phyloP scores from a whole-genome alignment of 1,140 invertebrate species.

The Diploscapter pachys region DNA sequence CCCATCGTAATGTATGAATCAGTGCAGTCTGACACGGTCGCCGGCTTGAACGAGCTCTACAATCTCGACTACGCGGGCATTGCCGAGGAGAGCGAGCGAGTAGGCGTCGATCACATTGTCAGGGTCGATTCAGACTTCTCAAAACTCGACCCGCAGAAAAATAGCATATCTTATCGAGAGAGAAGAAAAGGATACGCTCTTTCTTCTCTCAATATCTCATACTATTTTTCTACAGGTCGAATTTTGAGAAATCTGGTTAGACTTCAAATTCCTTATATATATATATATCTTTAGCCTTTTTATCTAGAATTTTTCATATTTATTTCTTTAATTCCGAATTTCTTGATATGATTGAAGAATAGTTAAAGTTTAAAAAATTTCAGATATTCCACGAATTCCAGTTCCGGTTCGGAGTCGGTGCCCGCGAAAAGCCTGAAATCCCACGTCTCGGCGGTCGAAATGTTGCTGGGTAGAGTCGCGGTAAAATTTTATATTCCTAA shows the following conservation, averaged over 20 bases:
- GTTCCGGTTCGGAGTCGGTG: not conserved
- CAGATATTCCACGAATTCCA: slow-evolving; percentile 3
- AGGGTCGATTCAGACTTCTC: slow-evolving; percentile 4
- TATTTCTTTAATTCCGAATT: not conserved
- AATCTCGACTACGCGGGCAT: slow-evolving; percentile 7
- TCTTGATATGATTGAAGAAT: not conserved
- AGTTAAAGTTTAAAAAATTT: not conserved
- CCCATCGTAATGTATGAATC: slow-evolving; percentile 4
- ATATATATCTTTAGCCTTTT: not conserved
- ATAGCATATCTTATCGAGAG: no score
- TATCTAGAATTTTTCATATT: not conserved
- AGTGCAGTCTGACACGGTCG: not conserved
- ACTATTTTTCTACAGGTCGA: not conserved
- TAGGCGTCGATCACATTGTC: slow-evolving; percentile 32
- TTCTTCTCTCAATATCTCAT: not conserved
- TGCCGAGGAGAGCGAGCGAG: slow-evolving; percentile 32
- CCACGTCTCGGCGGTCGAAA: slow-evolving; percentile 93
- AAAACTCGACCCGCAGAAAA: no score
- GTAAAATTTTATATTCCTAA: not conserved
- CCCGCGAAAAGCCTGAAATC: slow-evolving; percentile 12
- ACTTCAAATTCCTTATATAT: not conserved
- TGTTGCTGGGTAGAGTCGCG: slow-evolving; percentile 86
- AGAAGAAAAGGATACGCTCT: not conserved
- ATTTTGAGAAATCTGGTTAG: not conserved
- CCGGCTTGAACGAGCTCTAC: not conserved